Evolutionary conservation across 2,113 vertebrate genomes (phyloP), one percentile per base, ranked within the genome.

Genomic region (Stomatorhinus ivindoensis): DNA sequence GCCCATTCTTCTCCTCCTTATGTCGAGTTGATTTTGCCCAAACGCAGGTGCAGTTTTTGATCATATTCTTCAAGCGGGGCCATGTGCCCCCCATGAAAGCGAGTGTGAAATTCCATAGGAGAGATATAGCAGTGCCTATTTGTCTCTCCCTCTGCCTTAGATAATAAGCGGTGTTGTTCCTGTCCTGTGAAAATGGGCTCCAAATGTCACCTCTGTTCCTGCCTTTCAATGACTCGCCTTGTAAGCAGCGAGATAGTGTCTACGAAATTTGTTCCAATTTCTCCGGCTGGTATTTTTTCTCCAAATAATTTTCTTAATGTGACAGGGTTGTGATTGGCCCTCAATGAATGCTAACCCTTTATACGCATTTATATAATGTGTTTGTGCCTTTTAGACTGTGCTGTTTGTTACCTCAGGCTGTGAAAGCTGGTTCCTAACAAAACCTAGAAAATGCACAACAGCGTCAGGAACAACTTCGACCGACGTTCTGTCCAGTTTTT

Each of bases 301-400:
- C 69, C 90, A 91, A 93, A 94, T 89, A 90, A 89, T 93, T 91
- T 87, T 92, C 85, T 93, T 92, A 91, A 53, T 91, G 85, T 92
- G 91, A 92, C 90, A 90, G 89, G 89, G 73, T 93, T 91, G 87
- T 84, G 89, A 92, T 50, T 84, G 39, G 92, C 50, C 27, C 24
- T 91, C 19, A 76, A 15, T 88, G 80, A 92, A 90, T 51, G 58
- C 88, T 89, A 88, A 6, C 21, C 80, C 47, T 89, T 51, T 90
- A 17, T 69, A 87, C 47, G 8, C 88, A 8, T 53, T 82, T 31
- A 27, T 27, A 31, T 89, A 88, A 88, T 87, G 88, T 87, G 47
- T 73, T 8, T 39, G 35, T 80, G 61, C 61, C 53, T 15, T 73
- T 87, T 53, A 89, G 90, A 90, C 88, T 86, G 55, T 89, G 89